A percentile compares a stretch with the other conserved stretches of the same genome.
Evolutionary conservation across 2,113 vertebrate genomes (phyloP).

Genomic region (rat (Rattus norvegicus)): GRCr8 NC_086032.1:38068501-38069000

Average conservation of each 20-base stretch:
- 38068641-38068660: background rate
- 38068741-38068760: background rate
- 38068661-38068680: background rate
- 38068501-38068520: background rate
- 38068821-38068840: background rate
- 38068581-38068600: background rate
- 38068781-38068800: background rate
- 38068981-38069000: slow-evolving; percentile 87
- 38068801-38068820: background rate
- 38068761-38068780: background rate
- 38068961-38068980: slow-evolving; percentile 91
- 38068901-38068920: background rate
- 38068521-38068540: background rate
- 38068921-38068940: background rate
- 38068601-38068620: background rate
- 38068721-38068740: background rate
- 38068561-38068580: background rate
- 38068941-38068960: slow-evolving; percentile 87
- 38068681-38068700: background rate
- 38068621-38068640: background rate
- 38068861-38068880: background rate
- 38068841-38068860: too few species aligned
- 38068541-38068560: background rate
- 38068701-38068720: background rate
- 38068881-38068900: background rate